Evolutionary conservation across 2,888 invertebrate species (phyloP), one percentile per base, ranked within the genome.

Genomic region (Limnephilus marmoratus): DNA sequence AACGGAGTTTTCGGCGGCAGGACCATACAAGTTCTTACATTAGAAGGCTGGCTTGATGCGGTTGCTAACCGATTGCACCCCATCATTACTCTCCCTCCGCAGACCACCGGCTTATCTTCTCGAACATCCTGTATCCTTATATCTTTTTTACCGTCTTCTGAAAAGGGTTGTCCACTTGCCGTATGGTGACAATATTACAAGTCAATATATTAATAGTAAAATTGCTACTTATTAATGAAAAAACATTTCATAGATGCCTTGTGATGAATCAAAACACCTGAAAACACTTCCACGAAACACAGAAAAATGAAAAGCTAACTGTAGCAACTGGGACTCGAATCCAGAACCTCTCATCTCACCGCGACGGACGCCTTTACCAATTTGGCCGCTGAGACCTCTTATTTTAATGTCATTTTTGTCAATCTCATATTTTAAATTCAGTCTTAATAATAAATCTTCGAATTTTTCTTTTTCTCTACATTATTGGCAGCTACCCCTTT

Each of bases 81-180:
- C 37, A 37, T 34, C 83, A 83, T 83, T 83, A 83, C 37, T 7
- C 34, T 9, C 83, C 37, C 37, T n/a, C 24, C 83, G 37, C 83
- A 37, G 41, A 83, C 83, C 24, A 37, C 24, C 83, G 41, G 34
- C 37, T 83, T 37, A 83, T 37, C 37, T 83, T 37, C 18, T 37
- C 83, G 83, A 24, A 83, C 83, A 83, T 83, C 83, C 83, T 34
- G 83, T 13, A 83, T 83, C 34, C 13, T 83, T 37, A 83, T 18
- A 37, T 15, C 83, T 24, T 37, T 83, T 83, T 83, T 37, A 68
- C 24, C 7, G 68, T 68, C n/a, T n/a, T 68, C 68, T 68, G 24
- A 5, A 68, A 68, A 18, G 7, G 9, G 68, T 1, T 68, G n/a
- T 68, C 68, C 7, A n/a, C 18, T 68, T 68, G 24, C 18, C 9